These are phyloP conservation scores for Camptogramma bilineatum DNA, from an alignment of 2,888 invertebrate species.

Conservation along the genomic window DNA sequence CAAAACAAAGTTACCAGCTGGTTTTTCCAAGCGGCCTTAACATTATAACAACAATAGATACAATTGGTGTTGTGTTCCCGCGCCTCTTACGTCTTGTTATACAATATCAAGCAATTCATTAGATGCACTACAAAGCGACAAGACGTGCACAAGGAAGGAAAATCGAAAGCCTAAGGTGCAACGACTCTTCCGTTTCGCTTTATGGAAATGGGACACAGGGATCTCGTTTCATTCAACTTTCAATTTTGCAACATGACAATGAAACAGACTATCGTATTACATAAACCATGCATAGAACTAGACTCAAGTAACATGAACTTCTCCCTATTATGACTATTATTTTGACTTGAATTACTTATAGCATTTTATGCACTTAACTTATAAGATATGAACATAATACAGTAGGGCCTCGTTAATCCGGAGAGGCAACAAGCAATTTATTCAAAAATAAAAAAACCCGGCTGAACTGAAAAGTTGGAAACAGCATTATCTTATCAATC, in stretches of 20 bases:
- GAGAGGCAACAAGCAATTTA: no score
- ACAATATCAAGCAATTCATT: slow-evolving; percentile 72
- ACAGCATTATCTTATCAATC: no score
- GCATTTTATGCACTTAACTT: background rate
- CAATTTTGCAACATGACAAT: slow-evolving; percentile 60
- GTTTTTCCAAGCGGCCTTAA: slow-evolving; percentile 75
- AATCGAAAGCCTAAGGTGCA: slow-evolving; percentile 57
- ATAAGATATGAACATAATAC: no score
- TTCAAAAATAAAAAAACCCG: no score
- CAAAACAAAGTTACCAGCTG: slow-evolving; percentile 23
- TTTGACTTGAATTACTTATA: background rate
- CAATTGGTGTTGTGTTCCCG: slow-evolving; percentile 74
- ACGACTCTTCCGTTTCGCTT: slow-evolving; percentile 56
- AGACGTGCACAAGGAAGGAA: slow-evolving; percentile 61
- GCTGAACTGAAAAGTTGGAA: no score
- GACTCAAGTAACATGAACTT: slow-evolving; percentile 18
- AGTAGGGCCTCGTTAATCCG: no score
- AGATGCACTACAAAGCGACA: slow-evolving; percentile 58
- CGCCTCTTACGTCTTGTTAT: slow-evolving; percentile 79
- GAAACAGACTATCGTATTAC: slow-evolving; percentile 54
- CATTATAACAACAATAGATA: slow-evolving; percentile 78
- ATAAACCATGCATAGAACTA: slow-evolving; percentile 41
- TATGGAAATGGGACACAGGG: slow-evolving; percentile 55
- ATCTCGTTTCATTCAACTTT: slow-evolving; percentile 56
- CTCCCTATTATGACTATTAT: background rate